phyloP scores from a whole-genome alignment of 2,888 invertebrate species.

The Pterostichus niger region DNA sequence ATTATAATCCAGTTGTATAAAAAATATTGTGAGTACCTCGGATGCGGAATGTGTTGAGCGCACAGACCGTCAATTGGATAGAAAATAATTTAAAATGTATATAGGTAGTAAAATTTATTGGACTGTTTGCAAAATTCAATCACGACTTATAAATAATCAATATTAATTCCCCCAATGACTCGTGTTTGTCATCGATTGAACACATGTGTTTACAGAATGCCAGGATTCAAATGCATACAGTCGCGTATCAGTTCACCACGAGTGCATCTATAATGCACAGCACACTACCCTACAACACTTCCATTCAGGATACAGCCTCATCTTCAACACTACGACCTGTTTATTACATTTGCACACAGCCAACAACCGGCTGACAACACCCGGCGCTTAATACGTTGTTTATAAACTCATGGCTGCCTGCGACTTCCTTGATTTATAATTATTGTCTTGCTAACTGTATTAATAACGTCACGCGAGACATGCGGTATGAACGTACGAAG shows the following conservation, averaged over 20 bases:
- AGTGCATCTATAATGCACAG: constrained; percentile 33
- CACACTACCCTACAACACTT: not conserved
- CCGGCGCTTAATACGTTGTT: constrained; percentile 60
- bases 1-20: too few species aligned
- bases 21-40: too few species aligned
- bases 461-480: constrained; percentile 60
- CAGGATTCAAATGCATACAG: constrained; percentile 27
- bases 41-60: too few species aligned
- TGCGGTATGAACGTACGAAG: constrained; percentile 21
- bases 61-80: too few species aligned
- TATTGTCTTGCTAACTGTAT: constrained; percentile 66
- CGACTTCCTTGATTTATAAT: constrained; percentile 66
- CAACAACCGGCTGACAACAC: constrained; percentile 5
- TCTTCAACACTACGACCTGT: constrained; percentile 55
- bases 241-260: constrained; percentile 30
- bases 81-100: too few species aligned
- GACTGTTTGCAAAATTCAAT: too few species aligned
- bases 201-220: constrained; percentile 10
- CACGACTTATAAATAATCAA: not conserved
- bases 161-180: constrained; percentile 9
- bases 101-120: too few species aligned
- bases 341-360: constrained; percentile 60
- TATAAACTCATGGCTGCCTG: constrained; percentile 59
- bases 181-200: constrained; percentile 22
- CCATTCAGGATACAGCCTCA: not conserved